Percentiles rank a stretch among this genome's conserved stretches.
Evolutionary conservation across 2,888 invertebrate genomes (phyloP).

Genomic region (Melanostoma scalare): DNA sequence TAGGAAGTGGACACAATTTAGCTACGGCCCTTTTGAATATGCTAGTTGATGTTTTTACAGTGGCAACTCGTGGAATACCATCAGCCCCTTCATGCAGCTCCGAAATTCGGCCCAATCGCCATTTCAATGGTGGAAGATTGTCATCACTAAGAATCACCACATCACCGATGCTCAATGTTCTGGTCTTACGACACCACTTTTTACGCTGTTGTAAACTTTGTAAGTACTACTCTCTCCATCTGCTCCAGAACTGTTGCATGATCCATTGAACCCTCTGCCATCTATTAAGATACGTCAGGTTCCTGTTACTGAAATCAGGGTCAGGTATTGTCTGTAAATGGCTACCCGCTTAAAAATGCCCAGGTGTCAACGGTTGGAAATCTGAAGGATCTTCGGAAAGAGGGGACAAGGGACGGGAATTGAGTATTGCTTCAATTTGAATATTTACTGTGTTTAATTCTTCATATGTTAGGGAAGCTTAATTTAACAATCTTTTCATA

Average conservation of each 20-base stretch:
- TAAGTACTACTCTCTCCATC: conserved; percentile 30
- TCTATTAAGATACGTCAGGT: conserved; percentile 14
- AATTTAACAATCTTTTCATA: conserved; percentile 2
- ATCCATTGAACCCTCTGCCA: conserved; percentile 33
- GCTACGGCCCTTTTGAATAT: conserved; percentile 1
- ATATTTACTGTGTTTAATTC: conserved; percentile 10
- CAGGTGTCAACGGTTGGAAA: conserved; percentile 37
- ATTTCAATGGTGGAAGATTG: too few relatives aligned
- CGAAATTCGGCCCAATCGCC: background rate
- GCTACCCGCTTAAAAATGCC: conserved; percentile 37
- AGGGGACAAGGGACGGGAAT: conserved; percentile 26
- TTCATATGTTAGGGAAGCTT: conserved; percentile 18
- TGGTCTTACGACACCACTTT: conserved; percentile 5
- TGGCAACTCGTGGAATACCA: conserved; percentile 2
- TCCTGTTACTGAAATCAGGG: conserved; percentile 1
- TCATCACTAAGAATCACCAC: background rate
- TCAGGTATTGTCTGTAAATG: conserved; percentile 20
- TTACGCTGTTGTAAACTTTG: conserved; percentile 7
- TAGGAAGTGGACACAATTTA: background rate
- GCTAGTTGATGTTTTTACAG: background rate
- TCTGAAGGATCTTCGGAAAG: conserved; percentile 30
- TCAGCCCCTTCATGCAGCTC: background rate
- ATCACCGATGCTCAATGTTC: background rate
- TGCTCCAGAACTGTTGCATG: conserved; percentile 25
- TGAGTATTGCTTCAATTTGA: conserved; percentile 20